Evolutionary conservation across 2,113 vertebrate species (phyloP).

Genomic region (Entomyzon cyanotis): DNA sequence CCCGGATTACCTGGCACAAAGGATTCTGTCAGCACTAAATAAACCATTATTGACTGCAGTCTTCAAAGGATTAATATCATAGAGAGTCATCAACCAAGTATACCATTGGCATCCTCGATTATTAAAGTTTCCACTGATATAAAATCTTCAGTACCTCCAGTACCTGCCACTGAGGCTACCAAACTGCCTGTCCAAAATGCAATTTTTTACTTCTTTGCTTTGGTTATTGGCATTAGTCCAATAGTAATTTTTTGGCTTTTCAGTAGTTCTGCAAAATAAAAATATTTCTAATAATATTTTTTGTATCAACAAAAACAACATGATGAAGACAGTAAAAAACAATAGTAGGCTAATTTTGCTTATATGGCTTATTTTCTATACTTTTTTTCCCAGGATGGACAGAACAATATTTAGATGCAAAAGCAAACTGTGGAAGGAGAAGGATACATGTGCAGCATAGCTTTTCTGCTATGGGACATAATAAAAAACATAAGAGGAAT

Average conservation of each 20-base stretch:
- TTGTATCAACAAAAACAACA: not conserved
- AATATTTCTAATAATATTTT: not conserved
- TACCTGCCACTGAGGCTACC: not conserved
- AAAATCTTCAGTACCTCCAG: conserved; percentile 9
- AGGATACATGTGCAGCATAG: not conserved
- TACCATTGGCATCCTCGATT: not conserved
- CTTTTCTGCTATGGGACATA: not conserved
- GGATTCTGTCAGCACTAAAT: not conserved
- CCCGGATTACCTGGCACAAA: not conserved
- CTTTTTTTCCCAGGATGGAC: not conserved
- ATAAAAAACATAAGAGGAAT: not conserved
- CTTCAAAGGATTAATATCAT: not conserved
- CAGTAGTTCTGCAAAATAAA: not conserved
- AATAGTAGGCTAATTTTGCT: not conserved
- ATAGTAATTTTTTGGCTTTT: not conserved
- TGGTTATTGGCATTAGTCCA: conserved; percentile 12
- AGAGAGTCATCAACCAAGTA: conserved; percentile 2
- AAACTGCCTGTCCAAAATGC: not conserved
- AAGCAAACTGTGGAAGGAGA: not conserved
- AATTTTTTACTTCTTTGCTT: conserved; percentile 6
- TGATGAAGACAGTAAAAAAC: not conserved
- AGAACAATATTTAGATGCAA: not conserved
- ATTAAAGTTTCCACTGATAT: conserved; percentile 26
- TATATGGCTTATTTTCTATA: not conserved
- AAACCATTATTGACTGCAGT: not conserved